A percentile compares a stretch with the other conserved stretches of the same genome.
phyloP scores from a whole-genome alignment of 2,113 vertebrate genomes.

The Tylochromis polylepis region DNA sequence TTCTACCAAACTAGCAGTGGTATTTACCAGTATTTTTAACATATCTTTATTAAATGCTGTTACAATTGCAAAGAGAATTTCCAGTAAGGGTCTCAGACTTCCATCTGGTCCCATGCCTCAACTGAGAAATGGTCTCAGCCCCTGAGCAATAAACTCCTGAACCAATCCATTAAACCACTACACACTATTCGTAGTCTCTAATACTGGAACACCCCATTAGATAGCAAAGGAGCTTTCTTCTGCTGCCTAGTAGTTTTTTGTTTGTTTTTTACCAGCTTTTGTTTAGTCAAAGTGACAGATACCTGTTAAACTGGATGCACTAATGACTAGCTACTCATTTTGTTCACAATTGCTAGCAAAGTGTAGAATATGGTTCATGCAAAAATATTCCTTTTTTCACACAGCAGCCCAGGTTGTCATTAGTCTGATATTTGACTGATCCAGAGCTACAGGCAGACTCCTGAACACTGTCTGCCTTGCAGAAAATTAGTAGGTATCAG shows the following conservation, averaged over 20 bases:
- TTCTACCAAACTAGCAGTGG: neutral
- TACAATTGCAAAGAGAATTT: neutral
- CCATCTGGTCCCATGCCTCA: neutral
- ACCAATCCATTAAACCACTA: neutral
- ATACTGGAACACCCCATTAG: neutral
- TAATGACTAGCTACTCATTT: neutral
- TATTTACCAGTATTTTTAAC: neutral
- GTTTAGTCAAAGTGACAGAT: neutral
- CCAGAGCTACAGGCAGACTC: neutral
- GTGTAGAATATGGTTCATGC: neutral
- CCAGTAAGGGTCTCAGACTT: neutral
- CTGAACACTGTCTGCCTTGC: neutral
- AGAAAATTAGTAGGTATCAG: neutral
- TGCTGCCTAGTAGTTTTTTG: neutral
- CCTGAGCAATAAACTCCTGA: neutral
- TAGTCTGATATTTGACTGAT: neutral
- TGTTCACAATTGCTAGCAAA: neutral
- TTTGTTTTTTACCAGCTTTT: neutral
- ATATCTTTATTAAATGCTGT: neutral
- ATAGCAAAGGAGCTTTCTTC: neutral
- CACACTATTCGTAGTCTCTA: neutral
- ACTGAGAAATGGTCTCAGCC: neutral
- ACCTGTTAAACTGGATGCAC: neutral
- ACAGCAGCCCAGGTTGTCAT: neutral
- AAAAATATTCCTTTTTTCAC: neutral